Evolutionary conservation across 2,113 vertebrate species (phyloP).

Genomic region (Gymnarchus niloticus): DNA sequence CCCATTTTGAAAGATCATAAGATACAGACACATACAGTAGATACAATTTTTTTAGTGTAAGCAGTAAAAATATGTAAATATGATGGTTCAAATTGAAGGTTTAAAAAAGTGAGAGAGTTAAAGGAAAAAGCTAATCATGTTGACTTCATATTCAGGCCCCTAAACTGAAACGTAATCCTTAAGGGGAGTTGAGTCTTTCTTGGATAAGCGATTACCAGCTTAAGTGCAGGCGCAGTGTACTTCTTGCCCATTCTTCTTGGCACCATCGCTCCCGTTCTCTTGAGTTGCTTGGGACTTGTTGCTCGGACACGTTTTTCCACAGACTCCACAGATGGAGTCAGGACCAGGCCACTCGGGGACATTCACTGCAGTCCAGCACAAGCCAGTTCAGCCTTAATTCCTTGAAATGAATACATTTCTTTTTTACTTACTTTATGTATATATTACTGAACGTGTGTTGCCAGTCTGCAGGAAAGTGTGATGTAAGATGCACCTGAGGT

Average conservation of each 20-base stretch:
- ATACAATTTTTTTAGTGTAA: neutral
- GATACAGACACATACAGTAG: neutral
- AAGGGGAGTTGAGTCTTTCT: neutral
- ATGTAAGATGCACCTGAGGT: constrained; percentile 12
- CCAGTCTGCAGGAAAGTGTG: constrained; percentile 22
- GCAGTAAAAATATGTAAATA: neutral
- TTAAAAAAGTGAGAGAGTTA: neutral
- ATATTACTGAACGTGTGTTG: constrained; percentile 28
- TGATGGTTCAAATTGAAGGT: neutral
- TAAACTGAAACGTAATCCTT: neutral
- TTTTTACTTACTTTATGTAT: constrained; percentile 12
- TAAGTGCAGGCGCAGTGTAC: neutral
- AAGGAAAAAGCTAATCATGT: neutral
- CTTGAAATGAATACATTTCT: neutral
- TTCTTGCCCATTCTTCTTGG: neutral
- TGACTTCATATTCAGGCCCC: neutral
- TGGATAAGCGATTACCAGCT: neutral
- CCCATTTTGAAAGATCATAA: neutral
- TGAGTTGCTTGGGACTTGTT: constrained; percentile 1
- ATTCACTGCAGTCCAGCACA: neutral
- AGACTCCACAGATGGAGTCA: neutral
- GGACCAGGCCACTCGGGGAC: neutral
- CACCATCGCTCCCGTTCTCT: neutral
- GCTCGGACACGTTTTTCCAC: constrained; percentile 7
- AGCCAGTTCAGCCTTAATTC: neutral